Evolutionary conservation across 2,888 invertebrate genomes (phyloP).

Genomic region (Lydus trimaculatus): DNA sequence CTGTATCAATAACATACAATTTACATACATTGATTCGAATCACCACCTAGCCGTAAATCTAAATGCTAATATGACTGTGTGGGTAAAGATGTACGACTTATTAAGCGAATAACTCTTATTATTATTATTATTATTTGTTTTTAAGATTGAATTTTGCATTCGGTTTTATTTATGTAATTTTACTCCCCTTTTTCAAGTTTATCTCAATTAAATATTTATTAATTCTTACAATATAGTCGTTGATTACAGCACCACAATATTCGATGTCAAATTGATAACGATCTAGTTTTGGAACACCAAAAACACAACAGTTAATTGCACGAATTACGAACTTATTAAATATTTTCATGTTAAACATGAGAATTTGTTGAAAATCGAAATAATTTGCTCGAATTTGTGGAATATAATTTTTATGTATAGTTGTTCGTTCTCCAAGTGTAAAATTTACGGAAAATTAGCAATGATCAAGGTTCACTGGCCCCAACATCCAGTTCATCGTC

Average conservation of each 20-base stretch:
- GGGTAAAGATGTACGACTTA: slow-evolving; percentile 43
- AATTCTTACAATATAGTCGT: slow-evolving; percentile 12
- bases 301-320: not conserved
- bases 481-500: not conserved
- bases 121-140: slow-evolving; percentile 36
- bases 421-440: not conserved
- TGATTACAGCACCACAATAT: not conserved
- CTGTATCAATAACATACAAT: slow-evolving; percentile 45
- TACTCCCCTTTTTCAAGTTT: slow-evolving; percentile 5
- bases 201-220: slow-evolving; percentile 18
- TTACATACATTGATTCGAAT: slow-evolving; percentile 45
- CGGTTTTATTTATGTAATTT: slow-evolving; percentile 26
- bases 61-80: slow-evolving; percentile 46
- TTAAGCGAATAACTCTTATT: slow-evolving; percentile 40
- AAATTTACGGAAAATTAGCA: not conserved
- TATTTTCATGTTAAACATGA: not conserved
- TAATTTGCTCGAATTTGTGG: not conserved
- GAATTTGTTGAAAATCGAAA: not conserved
- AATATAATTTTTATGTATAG: not conserved
- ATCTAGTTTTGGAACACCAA: not conserved
- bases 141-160: slow-evolving; percentile 25
- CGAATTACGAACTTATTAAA: not conserved
- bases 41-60: slow-evolving; percentile 46
- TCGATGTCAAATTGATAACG: not conserved
- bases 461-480: not conserved